Evolutionary conservation across 2,113 vertebrate genomes (phyloP).

Genomic region (Pipa parva): DNA sequence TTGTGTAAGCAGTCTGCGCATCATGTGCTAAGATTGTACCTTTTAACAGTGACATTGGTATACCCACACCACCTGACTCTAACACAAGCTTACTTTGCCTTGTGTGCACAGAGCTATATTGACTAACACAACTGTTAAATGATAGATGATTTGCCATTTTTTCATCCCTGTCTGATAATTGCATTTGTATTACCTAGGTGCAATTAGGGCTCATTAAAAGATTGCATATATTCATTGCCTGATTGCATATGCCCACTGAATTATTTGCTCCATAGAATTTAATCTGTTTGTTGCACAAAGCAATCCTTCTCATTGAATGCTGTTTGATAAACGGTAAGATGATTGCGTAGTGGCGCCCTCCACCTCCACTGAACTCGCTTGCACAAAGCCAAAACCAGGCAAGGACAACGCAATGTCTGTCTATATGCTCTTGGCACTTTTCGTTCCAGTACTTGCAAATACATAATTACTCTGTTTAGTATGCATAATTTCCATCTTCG

Average conservation of each 20-base stretch:
- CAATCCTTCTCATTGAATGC: neutral
- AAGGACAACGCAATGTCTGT: neutral
- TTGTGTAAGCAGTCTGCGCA: too few relatives aligned
- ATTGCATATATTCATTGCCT: neutral
- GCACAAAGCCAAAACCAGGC: neutral
- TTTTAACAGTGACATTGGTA: too few relatives aligned
- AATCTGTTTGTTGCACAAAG: neutral
- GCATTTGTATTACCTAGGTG: neutral
- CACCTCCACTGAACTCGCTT: neutral
- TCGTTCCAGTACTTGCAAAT: neutral
- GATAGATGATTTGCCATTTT: neutral
- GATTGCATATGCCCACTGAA: neutral
- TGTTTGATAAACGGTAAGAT: neutral
- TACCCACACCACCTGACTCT: too few relatives aligned
- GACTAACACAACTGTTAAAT: neutral
- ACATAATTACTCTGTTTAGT: neutral
- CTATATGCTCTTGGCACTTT: neutral
- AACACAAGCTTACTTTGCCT: too few relatives aligned
- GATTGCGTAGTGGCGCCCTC: neutral
- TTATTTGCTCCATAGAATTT: neutral
- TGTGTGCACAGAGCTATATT: neutral
- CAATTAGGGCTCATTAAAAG: slow-evolving; percentile 6
- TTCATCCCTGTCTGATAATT: neutral
- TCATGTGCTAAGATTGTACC: too few relatives aligned
- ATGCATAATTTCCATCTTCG: slow-evolving; percentile 4